Percentiles rank a stretch among this genome's conserved stretches.
phyloP scores from a whole-genome alignment of 2,888 invertebrate species.

The Drosophila nigricruria region DNA sequence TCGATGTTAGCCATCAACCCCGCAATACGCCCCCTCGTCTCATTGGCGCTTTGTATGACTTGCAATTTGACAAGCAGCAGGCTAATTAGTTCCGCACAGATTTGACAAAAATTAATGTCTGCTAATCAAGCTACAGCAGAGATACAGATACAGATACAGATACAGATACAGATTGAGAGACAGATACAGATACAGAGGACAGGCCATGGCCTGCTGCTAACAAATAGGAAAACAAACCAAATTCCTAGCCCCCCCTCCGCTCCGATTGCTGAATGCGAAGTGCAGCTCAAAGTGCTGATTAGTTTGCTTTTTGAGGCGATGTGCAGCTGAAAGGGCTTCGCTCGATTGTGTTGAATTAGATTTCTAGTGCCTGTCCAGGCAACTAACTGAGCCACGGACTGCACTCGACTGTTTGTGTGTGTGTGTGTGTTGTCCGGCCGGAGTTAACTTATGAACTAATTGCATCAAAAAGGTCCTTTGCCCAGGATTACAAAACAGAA shows the following conservation, averaged over 20 bases:
- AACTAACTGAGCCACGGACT: constrained; percentile 1
- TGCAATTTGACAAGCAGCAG: constrained; percentile 79
- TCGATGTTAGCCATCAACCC: constrained; percentile 5
- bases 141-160: constrained; percentile 7
- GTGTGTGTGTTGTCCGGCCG: not conserved
- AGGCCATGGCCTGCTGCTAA: constrained; percentile 9
- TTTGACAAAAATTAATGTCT: constrained; percentile 79
- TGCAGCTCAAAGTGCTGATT: constrained; percentile 53
- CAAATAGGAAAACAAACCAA: constrained; percentile 8
- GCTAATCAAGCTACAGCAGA: constrained; percentile 45
- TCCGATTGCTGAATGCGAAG: constrained; percentile 21
- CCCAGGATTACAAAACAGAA: not conserved
- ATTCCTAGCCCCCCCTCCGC: not conserved
- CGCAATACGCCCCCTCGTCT: not conserved
- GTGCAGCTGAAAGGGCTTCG: not conserved
- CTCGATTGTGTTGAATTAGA: constrained; percentile 31
- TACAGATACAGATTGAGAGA: constrained; percentile 1
- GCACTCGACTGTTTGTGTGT: not conserved
- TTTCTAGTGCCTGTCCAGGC: constrained; percentile 21
- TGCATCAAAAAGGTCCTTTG: constrained; percentile 6
- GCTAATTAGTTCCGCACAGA: constrained; percentile 81
- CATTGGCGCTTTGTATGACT: constrained; percentile 67
- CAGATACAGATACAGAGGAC: constrained; percentile 1
- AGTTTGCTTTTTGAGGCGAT: constrained; percentile 43
- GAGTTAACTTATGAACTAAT: constrained; percentile 10